Evolutionary conservation across 2,797 vertebrate species (phyloP).

Genomic region (Notamacropus eugenii): DNA sequence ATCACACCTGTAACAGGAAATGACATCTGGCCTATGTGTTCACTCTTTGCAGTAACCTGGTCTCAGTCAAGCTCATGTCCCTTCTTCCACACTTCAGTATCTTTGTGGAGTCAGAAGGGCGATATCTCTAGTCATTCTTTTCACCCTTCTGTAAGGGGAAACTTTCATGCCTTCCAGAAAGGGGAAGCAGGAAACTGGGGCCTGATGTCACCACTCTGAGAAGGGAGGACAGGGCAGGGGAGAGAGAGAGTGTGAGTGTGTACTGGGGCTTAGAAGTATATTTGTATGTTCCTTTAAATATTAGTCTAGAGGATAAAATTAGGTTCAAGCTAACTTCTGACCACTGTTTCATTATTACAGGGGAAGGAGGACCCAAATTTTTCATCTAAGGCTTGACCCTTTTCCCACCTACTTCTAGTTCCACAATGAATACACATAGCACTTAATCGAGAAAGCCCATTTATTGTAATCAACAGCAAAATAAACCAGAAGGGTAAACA

Average conservation of each 20-base stretch:
- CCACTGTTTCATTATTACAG: background rate
- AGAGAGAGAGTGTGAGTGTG: too few species aligned
- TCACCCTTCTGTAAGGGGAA: background rate
- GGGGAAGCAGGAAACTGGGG: background rate
- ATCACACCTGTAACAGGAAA: background rate
- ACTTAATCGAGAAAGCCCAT: background rate
- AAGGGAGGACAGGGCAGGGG: too few species aligned
- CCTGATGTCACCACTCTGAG: background rate
- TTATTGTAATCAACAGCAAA: background rate
- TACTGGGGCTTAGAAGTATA: background rate
- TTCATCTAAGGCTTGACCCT: background rate
- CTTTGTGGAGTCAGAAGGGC: background rate
- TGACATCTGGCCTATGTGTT: background rate
- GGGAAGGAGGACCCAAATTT: background rate
- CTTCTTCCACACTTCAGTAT: background rate
- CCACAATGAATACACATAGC: background rate
- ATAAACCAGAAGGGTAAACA: background rate
- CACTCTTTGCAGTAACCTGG: background rate
- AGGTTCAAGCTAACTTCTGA: background rate
- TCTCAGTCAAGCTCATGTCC: background rate
- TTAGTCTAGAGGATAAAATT: background rate
- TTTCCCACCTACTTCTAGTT: background rate
- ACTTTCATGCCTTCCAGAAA: background rate
- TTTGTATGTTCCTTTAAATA: background rate
- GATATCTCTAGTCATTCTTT: background rate